Conservation (phyloP, 1,140 invertebrate species). For the Drosophila sulfurigaster region DNA sequence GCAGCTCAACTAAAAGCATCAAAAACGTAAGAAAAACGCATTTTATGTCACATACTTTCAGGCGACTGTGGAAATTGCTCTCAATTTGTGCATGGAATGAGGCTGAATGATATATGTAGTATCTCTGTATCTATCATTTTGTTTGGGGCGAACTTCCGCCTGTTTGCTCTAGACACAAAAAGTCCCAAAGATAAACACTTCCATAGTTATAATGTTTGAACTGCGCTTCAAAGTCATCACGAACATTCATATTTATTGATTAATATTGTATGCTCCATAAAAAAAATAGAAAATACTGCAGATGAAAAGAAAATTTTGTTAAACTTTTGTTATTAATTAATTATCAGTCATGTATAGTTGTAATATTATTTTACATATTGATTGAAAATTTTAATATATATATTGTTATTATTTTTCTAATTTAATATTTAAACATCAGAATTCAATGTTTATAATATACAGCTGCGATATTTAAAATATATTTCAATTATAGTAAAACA, state of each 20-base stretch:
- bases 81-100: slow-evolving; percentile 15
- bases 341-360: too few relatives aligned
- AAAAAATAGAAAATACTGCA: background rate
- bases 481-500: too few relatives aligned
- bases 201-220: slow-evolving; percentile 27
- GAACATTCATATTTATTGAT: slow-evolving; percentile 11
- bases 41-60: slow-evolving; percentile 64
- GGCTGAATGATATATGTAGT: slow-evolving; percentile 38
- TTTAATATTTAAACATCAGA: too few relatives aligned
- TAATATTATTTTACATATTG: too few relatives aligned
- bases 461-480: too few relatives aligned
- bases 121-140: slow-evolving; percentile 6
- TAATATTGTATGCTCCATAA: background rate
- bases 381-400: too few relatives aligned
- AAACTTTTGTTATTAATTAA: background rate
- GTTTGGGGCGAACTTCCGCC: too few relatives aligned
- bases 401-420: too few relatives aligned
- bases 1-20: slow-evolving; percentile 55
- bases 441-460: too few relatives aligned
- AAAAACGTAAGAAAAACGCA: slow-evolving; percentile 36
- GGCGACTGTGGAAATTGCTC: slow-evolving; percentile 48
- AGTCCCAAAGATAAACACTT: slow-evolving; percentile 35
- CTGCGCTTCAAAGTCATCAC: slow-evolving; percentile 16
- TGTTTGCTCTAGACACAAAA: slow-evolving; percentile 27
- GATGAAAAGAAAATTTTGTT: background rate